Evolutionary conservation across 2,888 invertebrate genomes (phyloP).

Genomic region (Branchipolynoe longqiensis): DNA sequence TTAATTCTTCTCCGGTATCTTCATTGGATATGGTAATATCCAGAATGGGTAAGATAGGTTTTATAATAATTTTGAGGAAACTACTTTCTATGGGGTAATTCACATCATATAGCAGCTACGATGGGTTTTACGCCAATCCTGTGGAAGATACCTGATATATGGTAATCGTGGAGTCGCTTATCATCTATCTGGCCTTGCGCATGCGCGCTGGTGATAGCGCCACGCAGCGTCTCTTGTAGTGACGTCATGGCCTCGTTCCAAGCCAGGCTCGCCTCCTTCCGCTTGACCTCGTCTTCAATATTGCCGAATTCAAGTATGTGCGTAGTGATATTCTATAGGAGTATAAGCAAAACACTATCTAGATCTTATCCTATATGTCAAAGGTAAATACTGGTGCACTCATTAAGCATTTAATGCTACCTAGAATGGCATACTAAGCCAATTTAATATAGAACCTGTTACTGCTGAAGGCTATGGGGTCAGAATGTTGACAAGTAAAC

Average conservation of each 20-base stretch:
- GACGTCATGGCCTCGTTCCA: slow-evolving; percentile 53
- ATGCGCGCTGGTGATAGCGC: slow-evolving; percentile 67
- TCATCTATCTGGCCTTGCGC: slow-evolving; percentile 68
- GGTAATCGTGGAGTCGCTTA: slow-evolving; percentile 69
- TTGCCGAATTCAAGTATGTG: slow-evolving; percentile 40
- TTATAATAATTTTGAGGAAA: too few species aligned
- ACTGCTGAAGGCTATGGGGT: too few species aligned
- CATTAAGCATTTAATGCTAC: too few species aligned
- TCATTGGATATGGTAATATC: too few species aligned
- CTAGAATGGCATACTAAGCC: too few species aligned
- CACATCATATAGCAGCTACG: background rate
- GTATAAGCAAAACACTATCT: background rate
- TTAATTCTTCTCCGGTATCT: too few species aligned
- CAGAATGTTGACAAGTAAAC: too few species aligned
- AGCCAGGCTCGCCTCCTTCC: slow-evolving; percentile 5
- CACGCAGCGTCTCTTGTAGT: slow-evolving; percentile 69
- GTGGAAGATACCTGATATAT: slow-evolving; percentile 77
- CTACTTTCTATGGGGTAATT: background rate
- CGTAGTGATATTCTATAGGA: background rate
- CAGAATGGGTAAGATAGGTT: too few species aligned
- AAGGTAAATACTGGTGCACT: too few species aligned
- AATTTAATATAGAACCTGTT: too few species aligned
- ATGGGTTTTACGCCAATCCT: too few species aligned
- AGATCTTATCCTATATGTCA: background rate
- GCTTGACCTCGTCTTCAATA: slow-evolving; percentile 30